These are phyloP conservation scores for Drosophila neocordata DNA, from an alignment of 1,140 invertebrate genomes.

Conservation along the genomic window DNA sequence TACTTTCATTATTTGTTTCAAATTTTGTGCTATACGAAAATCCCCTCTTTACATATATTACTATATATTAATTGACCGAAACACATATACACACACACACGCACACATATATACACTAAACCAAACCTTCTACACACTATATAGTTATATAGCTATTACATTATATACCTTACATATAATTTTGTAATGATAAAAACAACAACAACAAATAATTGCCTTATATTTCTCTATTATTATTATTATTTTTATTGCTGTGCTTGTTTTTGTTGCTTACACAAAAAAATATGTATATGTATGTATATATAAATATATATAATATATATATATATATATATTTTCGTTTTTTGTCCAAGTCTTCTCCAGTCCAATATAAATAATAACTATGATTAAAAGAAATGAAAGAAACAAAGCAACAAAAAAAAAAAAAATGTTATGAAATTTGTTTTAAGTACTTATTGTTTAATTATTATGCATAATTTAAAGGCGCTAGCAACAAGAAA, in stretches of 20 bases:
- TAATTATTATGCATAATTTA: slow-evolving; percentile 66
- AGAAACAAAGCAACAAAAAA: slow-evolving; percentile 26
- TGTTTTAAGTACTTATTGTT: slow-evolving; percentile 81
- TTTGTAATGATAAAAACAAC: slow-evolving; percentile 46
- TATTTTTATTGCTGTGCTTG: slow-evolving; percentile 66
- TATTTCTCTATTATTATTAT: slow-evolving; percentile 53
- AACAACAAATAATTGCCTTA: slow-evolving; percentile 54
- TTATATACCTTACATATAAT: slow-evolving; percentile 52
- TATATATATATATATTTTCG: slow-evolving; percentile 31
- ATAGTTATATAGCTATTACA: slow-evolving; percentile 42
- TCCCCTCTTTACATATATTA: not conserved
- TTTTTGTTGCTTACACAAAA: slow-evolving; percentile 63
- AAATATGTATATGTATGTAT: slow-evolving; percentile 27
- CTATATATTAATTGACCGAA: slow-evolving; percentile 37
- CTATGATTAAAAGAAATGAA: slow-evolving; percentile 36
- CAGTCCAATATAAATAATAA: slow-evolving; percentile 67
- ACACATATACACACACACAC: slow-evolving; percentile 31
- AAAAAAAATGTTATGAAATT: slow-evolving; percentile 73
- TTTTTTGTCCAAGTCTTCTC: slow-evolving; percentile 61
- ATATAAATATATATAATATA: slow-evolving; percentile 18
- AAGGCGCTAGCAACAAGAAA: slow-evolving; percentile 16
- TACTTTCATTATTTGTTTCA: slow-evolving; percentile 28
- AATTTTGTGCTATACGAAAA: slow-evolving; percentile 11
- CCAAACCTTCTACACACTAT: slow-evolving; percentile 38
- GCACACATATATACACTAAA: slow-evolving; percentile 23